phyloP scores from a whole-genome alignment of 2,888 invertebrate genomes.

The Alviniconcha strummeri region DNA sequence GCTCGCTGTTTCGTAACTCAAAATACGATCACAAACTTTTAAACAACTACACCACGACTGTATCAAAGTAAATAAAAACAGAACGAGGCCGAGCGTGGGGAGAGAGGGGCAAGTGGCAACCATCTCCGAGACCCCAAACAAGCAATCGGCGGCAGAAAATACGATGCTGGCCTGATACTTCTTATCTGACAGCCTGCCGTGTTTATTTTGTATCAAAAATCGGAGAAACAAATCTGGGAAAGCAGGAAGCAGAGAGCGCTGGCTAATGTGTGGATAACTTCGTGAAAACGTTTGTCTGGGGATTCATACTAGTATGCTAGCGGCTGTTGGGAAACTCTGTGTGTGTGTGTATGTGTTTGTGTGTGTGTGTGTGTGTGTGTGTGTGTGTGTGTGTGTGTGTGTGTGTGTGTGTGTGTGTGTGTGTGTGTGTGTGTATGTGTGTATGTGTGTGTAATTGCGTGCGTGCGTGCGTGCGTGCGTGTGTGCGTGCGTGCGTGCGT shows the following conservation, averaged over 20 bases:
- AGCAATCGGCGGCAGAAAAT: constrained; percentile 1
- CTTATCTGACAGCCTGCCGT: constrained; percentile 18
- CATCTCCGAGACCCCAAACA: background rate
- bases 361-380: background rate
- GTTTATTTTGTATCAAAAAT: constrained; percentile 22
- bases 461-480: background rate
- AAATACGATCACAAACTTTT: background rate
- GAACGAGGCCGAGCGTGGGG: background rate
- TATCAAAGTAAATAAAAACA: background rate
- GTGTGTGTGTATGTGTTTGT: background rate
- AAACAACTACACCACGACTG: background rate
- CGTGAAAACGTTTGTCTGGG: background rate
- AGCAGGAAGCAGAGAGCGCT: background rate
- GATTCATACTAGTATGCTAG: background rate
- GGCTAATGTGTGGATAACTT: background rate
- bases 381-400: no score
- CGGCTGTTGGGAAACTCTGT: background rate
- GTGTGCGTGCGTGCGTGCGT: background rate
- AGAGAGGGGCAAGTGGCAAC: background rate
- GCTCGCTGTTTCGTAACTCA: background rate
- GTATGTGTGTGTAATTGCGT: no score
- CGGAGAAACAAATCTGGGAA: background rate
- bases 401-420: no score
- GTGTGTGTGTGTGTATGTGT: no score
- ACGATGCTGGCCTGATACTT: background rate